Percentiles rank a stretch among this genome's conserved stretches.
phyloP scores from a whole-genome alignment of 2,888 invertebrate species.

The Amiota mariae region DNA sequence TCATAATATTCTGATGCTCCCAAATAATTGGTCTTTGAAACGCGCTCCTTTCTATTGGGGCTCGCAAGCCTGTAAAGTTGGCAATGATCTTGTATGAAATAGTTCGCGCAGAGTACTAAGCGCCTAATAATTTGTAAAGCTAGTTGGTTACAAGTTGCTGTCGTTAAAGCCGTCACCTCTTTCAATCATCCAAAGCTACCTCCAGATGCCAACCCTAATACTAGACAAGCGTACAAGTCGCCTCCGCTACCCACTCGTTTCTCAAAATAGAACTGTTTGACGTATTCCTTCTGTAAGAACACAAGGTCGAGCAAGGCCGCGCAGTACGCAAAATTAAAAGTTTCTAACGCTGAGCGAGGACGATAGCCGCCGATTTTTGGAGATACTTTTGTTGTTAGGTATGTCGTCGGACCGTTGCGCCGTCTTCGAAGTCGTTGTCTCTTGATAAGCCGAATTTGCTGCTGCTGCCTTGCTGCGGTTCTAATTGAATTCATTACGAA shows the following conservation, averaged over 20 bases:
- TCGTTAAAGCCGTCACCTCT: constrained; percentile 37
- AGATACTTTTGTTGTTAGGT: constrained; percentile 26
- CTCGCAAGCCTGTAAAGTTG: constrained; percentile 20
- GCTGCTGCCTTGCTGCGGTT: constrained; percentile 53
- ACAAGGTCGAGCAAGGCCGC: constrained; percentile 43
- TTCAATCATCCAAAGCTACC: constrained; percentile 61
- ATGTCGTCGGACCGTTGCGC: constrained; percentile 37
- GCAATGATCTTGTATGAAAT: neutral
- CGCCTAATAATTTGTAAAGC: constrained; percentile 25
- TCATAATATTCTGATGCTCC: neutral
- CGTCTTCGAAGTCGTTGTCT: constrained; percentile 52
- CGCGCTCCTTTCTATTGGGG: constrained; percentile 49
- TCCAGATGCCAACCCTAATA: neutral
- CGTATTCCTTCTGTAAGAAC: constrained; percentile 65
- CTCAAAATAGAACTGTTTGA: constrained; percentile 69
- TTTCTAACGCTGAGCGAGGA: constrained; percentile 10
- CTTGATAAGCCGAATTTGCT: constrained; percentile 56
- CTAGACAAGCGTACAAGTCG: constrained; percentile 30
- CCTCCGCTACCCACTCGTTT: constrained; percentile 70
- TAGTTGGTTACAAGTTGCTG: constrained; percentile 27
- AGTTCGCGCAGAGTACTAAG: neutral
- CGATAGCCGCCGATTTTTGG: neutral
- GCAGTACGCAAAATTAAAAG: constrained; percentile 37
- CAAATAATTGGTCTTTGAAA: constrained; percentile 45
- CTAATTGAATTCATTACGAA: constrained; percentile 68